Evolutionary conservation across 2,113 vertebrate species (phyloP).

Genomic region (Oncorhynchus tshawytscha): DNA sequence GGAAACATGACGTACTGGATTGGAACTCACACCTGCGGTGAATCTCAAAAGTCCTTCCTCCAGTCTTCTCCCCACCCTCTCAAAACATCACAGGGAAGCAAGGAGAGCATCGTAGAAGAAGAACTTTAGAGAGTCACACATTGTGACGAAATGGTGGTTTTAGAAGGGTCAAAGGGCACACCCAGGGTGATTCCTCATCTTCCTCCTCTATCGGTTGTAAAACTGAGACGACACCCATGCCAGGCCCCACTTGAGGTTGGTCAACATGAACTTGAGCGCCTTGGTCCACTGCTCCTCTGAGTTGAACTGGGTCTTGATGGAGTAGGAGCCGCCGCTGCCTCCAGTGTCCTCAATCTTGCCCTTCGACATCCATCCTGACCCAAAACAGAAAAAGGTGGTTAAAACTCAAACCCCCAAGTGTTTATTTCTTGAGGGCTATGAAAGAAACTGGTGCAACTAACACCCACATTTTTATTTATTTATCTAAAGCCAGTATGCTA

Average conservation of each 20-base stretch:
- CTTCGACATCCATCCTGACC: constrained; percentile 96
- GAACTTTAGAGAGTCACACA: too few relatives aligned
- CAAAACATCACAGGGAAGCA: too few relatives aligned
- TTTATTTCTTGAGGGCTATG: too few relatives aligned
- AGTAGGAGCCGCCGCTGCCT: constrained; percentile 94
- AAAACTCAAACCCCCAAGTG: background rate
- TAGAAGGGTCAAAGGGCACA: background rate
- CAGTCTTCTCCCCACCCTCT: too few relatives aligned
- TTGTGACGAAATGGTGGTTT: background rate
- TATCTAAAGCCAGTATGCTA: too few relatives aligned
- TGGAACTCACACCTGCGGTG: background rate
- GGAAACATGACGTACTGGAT: background rate
- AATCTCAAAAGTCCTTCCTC: too few relatives aligned
- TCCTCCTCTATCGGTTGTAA: constrained; percentile 78
- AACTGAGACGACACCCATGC: constrained; percentile 99
- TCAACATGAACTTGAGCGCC: constrained; percentile 98
- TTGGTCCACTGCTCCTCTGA: constrained; percentile 99
- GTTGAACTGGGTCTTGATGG: constrained; percentile 99
- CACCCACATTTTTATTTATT: too few relatives aligned
- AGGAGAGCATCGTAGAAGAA: too few relatives aligned
- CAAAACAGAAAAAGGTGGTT: constrained; percentile 14
- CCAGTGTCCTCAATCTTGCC: constrained; percentile 97
- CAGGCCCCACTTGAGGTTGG: constrained; percentile 98
- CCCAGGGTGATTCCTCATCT: background rate
- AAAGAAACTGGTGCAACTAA: too few relatives aligned